Evolutionary conservation across 1,140 invertebrate species (phyloP).

Genomic region (Popillia japonica): DNA sequence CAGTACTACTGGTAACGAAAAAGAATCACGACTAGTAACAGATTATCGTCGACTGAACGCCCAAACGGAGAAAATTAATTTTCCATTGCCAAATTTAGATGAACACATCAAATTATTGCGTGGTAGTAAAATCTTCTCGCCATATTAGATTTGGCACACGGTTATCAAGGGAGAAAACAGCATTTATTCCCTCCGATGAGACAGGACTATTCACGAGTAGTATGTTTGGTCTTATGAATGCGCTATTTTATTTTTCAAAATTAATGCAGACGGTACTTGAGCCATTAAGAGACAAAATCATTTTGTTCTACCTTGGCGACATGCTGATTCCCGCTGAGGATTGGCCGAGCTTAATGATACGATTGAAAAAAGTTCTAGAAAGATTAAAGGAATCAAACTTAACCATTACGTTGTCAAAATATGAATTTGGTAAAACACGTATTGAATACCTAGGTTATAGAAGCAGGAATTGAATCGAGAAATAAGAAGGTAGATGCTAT

Average conservation of each 20-base stretch:
- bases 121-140: slow-evolving; percentile 37
- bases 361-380: slow-evolving; percentile 46
- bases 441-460: slow-evolving; percentile 51
- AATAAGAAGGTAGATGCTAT: slow-evolving; percentile 49
- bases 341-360: slow-evolving; percentile 46
- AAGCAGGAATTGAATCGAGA: slow-evolving; percentile 45
- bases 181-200: slow-evolving; percentile 58
- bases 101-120: slow-evolving; percentile 31
- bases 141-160: slow-evolving; percentile 45
- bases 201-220: slow-evolving; percentile 60
- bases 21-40: too few relatives aligned
- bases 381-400: slow-evolving; percentile 44
- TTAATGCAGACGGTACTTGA: slow-evolving; percentile 52
- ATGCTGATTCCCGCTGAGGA: slow-evolving; percentile 46
- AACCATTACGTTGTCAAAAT: slow-evolving; percentile 52
- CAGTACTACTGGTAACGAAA: too few relatives aligned
- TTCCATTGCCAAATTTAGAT: slow-evolving; percentile 43
- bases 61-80: too few relatives aligned
- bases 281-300: slow-evolving; percentile 47
- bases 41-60: too few relatives aligned
- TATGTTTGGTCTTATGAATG: slow-evolving; percentile 59
- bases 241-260: slow-evolving; percentile 51
- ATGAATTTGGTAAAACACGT: slow-evolving; percentile 49
- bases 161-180: slow-evolving; percentile 55
- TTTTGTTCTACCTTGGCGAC: slow-evolving; percentile 51